Evolutionary conservation across 1,140 invertebrate genomes (phyloP).

Genomic region (Spodoptera frugiperda): DNA sequence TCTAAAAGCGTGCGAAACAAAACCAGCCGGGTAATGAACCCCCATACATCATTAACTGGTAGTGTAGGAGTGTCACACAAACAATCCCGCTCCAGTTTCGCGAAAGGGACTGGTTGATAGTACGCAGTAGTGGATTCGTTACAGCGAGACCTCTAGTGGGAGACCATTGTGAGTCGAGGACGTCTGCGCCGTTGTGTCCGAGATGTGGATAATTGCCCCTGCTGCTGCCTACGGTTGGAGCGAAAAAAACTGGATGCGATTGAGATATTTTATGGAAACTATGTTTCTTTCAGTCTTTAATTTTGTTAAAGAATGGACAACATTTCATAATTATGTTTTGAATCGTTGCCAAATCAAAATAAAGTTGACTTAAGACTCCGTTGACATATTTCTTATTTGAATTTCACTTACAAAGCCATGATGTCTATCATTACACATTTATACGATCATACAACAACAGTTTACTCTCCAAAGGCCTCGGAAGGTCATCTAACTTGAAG

Average conservation of each 20-base stretch:
- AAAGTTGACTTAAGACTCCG: no score
- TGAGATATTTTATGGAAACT: constrained; percentile 36
- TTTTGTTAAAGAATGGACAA: background rate
- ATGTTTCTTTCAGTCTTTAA: background rate
- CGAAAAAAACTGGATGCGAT: constrained; percentile 67
- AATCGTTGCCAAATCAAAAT: no score
- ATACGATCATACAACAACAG: constrained; percentile 14
- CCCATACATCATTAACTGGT: constrained; percentile 82
- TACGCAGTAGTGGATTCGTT: constrained; percentile 81
- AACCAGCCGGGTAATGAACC: constrained; percentile 78
- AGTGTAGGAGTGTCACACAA: constrained; percentile 74
- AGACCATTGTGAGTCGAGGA: constrained; percentile 80
- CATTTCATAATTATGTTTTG: no score
- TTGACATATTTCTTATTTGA: no score
- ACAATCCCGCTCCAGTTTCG: constrained; percentile 82
- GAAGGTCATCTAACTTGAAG: constrained; percentile 46
- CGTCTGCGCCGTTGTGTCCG: constrained; percentile 81
- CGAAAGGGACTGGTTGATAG: constrained; percentile 80
- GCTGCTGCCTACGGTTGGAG: constrained; percentile 61
- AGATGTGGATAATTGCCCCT: constrained; percentile 83
- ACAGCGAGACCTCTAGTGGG: constrained; percentile 80
- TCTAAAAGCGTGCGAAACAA: constrained; percentile 47
- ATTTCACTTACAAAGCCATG: background rate
- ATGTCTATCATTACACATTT: constrained; percentile 14
- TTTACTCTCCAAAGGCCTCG: constrained; percentile 35